Evolutionary conservation across 1,140 invertebrate species (phyloP).

Genomic region (Thalassaphorura encarpata): DNA sequence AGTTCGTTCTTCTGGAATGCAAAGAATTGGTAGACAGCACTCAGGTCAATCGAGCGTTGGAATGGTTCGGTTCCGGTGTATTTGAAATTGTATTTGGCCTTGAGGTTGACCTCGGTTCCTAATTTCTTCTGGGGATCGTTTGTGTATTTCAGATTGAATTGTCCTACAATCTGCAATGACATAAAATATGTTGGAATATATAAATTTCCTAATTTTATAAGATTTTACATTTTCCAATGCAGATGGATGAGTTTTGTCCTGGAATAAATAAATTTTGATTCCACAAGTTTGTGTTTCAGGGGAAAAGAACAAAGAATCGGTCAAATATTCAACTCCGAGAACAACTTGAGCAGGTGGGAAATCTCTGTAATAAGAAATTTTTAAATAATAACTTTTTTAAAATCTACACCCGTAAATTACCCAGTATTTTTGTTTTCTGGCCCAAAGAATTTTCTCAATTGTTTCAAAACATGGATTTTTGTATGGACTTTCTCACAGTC

Average conservation of each 20-base stretch:
- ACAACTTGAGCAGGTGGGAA: background rate
- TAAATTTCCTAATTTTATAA: too few species aligned
- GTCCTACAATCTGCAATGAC: slow-evolving; percentile 28
- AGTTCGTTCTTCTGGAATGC: slow-evolving; percentile 27
- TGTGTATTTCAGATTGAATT: slow-evolving; percentile 24
- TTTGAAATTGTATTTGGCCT: slow-evolving; percentile 21
- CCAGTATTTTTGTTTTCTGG: slow-evolving; percentile 30
- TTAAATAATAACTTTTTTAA: too few species aligned
- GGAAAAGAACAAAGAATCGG: slow-evolving; percentile 27
- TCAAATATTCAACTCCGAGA: slow-evolving; percentile 21
- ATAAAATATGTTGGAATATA: too few species aligned
- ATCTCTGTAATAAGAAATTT: too few species aligned
- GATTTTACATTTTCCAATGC: slow-evolving; percentile 28
- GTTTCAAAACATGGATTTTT: slow-evolving; percentile 19
- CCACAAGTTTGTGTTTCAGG: slow-evolving; percentile 31
- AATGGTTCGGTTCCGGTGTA: slow-evolving; percentile 24
- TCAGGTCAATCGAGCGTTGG: slow-evolving; percentile 18
- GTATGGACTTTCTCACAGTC: slow-evolving; percentile 31
- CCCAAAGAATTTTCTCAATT: slow-evolving; percentile 29
- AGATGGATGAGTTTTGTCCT: slow-evolving; percentile 15
- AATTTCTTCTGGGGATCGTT: slow-evolving; percentile 24
- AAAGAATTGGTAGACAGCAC: slow-evolving; percentile 3
- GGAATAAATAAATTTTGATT: slow-evolving; percentile 27
- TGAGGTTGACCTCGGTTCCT: slow-evolving; percentile 21
- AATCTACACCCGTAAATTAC: slow-evolving; percentile 4